These are phyloP conservation scores for Bolborhynchus lineola DNA, from an alignment of 2,113 vertebrate species.

Conservation along the genomic window DNA sequence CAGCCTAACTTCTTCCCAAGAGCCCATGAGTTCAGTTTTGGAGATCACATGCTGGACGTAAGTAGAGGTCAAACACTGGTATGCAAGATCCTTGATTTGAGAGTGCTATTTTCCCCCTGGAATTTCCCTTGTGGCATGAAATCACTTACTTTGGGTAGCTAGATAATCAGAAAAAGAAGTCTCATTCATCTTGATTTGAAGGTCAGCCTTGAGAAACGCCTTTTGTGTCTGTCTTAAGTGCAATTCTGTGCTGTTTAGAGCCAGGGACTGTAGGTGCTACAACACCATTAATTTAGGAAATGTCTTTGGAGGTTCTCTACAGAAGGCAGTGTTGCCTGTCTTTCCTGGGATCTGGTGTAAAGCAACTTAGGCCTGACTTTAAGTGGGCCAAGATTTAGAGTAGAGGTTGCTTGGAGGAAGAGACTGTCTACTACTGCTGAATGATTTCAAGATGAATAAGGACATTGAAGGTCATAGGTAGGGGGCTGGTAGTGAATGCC, in stretches of 20 bases:
- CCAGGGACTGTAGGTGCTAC: background rate
- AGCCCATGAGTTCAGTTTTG: background rate
- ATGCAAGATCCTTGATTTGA: background rate
- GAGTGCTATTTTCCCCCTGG: background rate
- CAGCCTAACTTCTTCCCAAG: background rate
- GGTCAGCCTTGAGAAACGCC: accelerated
- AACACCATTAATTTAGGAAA: background rate
- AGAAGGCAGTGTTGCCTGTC: background rate
- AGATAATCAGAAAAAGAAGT: background rate
- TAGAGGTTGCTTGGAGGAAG: background rate
- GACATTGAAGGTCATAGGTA: background rate
- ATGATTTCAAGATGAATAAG: background rate
- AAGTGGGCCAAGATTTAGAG: background rate
- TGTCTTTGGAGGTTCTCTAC: background rate
- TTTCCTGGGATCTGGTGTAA: background rate
- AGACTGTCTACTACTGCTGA: background rate
- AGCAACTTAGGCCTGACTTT: background rate
- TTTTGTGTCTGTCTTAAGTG: background rate
- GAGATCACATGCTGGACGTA: background rate
- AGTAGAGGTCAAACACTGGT: background rate
- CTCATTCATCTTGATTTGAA: background rate
- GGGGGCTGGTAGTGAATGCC: background rate
- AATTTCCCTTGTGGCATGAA: background rate
- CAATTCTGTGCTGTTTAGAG: background rate
- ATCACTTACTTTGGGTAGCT: background rate